phyloP scores from a whole-genome alignment of 2,113 vertebrate species.

The Hyla sarda region DNA sequence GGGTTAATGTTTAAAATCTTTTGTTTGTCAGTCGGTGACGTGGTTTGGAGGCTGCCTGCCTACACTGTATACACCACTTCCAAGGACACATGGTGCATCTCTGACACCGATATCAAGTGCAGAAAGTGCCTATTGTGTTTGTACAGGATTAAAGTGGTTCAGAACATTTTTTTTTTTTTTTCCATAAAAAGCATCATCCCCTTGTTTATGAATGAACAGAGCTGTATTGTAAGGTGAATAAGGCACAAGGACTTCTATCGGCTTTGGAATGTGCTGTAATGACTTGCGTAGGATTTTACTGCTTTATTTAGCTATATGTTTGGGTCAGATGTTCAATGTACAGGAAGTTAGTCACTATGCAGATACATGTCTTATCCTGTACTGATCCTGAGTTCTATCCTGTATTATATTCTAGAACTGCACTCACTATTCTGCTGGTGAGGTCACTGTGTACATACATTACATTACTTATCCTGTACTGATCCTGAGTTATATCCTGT shows the following conservation, averaged over 20 bases:
- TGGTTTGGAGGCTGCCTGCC: conserved; percentile 6
- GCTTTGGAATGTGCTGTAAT: neutral
- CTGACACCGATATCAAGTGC: neutral
- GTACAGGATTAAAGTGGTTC: neutral
- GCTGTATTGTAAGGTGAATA: neutral
- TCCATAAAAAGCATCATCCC: neutral
- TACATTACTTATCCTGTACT: too few relatives aligned
- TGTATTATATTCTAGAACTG: too few relatives aligned
- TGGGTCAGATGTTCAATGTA: neutral
- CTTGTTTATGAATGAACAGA: neutral
- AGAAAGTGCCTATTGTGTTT: neutral
- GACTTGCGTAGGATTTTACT: neutral
- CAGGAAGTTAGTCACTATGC: too few relatives aligned
- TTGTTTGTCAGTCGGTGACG: conserved; percentile 12
- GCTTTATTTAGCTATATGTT: neutral
- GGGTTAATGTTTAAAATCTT: neutral
- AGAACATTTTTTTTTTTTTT: neutral
- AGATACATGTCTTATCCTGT: too few relatives aligned
- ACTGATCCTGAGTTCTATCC: too few relatives aligned
- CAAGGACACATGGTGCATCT: conserved; percentile 25
- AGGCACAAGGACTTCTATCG: neutral
- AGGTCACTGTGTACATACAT: too few relatives aligned
- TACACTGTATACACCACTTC: conserved; percentile 4
- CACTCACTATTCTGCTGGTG: too few relatives aligned
- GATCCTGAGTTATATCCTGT: too few relatives aligned